Conservation (phyloP, 2,888 invertebrate species). For the Gandaritis pyraliata region DNA sequence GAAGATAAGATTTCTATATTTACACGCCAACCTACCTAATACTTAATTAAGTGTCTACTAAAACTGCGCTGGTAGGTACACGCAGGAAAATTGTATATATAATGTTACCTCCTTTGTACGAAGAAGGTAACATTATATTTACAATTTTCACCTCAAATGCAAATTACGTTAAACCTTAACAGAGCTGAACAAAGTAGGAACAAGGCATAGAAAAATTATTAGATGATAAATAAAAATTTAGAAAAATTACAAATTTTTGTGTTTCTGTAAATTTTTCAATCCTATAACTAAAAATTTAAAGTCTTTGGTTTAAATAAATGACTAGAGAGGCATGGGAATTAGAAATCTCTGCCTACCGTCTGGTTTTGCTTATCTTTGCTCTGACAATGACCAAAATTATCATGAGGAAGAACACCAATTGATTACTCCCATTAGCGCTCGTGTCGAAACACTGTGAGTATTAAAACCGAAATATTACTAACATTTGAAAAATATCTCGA, state of each 20-base stretch:
- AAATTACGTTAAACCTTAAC: too few relatives aligned
- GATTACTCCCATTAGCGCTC: slow-evolving; percentile 76
- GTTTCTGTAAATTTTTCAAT: too few relatives aligned
- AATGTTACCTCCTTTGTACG: too few relatives aligned
- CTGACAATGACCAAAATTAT: slow-evolving; percentile 48
- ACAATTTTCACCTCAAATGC: too few relatives aligned
- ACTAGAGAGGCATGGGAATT: background rate
- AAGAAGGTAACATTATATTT: too few relatives aligned
- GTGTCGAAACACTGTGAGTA: slow-evolving; percentile 74
- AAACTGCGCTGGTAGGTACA: too few relatives aligned
- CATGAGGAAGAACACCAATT: slow-evolving; percentile 60
- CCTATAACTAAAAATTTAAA: too few relatives aligned
- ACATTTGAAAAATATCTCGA: slow-evolving; percentile 72
- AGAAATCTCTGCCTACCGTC: background rate
- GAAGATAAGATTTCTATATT: slow-evolving; percentile 6
- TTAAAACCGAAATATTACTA: slow-evolving; percentile 69
- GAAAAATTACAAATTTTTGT: too few relatives aligned
- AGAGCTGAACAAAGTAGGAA: too few relatives aligned
- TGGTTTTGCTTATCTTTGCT: slow-evolving; percentile 41
- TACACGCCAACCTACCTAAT: background rate
- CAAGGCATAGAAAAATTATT: too few relatives aligned
- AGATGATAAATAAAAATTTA: too few relatives aligned
- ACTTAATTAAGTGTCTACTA: background rate
- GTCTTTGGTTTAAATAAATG: background rate
- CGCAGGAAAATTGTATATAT: background rate